These are phyloP conservation scores for Orientallactaga bullata DNA, from an alignment of 2,113 vertebrate genomes.

Conservation along the genomic window DNA sequence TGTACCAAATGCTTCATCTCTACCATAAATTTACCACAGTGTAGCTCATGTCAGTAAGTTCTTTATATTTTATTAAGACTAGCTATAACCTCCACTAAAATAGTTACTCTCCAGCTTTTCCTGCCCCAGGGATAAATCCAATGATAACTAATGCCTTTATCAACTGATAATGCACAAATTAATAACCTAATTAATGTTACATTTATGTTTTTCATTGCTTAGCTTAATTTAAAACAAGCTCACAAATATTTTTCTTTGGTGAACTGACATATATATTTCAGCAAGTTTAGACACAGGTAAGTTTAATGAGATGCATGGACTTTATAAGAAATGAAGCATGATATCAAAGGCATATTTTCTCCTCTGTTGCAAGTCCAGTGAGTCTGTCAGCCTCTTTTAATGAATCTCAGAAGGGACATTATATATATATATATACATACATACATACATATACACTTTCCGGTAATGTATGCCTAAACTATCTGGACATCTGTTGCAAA, in stretches of 20 bases:
- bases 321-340: conserved; percentile 28
- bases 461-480: neutral
- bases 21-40: neutral
- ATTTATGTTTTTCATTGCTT: conserved; percentile 26
- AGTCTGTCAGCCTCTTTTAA: conserved; percentile 7
- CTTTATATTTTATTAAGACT: neutral
- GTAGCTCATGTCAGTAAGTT: neutral
- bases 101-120: neutral
- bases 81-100: conserved; percentile 4
- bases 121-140: conserved; percentile 18
- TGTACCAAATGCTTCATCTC: conserved; percentile 25
- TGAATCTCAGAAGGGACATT: conserved; percentile 13
- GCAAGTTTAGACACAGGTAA: conserved; percentile 42
- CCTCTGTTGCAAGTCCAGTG: neutral
- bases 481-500: conserved; percentile 13
- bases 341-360: neutral
- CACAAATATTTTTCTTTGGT: conserved; percentile 33
- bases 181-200: conserved; percentile 38
- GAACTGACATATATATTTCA: conserved; percentile 48
- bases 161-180: conserved; percentile 32
- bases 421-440: neutral
- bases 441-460: too few species aligned
- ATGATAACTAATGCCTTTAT: conserved; percentile 17
- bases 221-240: conserved; percentile 47
- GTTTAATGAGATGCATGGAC: conserved; percentile 34